A percentile compares a stretch with the other conserved stretches of the same genome.
phyloP scores from a whole-genome alignment of 2,113 vertebrate genomes.

The Boulengeromyrus knoepffleri region DNA sequence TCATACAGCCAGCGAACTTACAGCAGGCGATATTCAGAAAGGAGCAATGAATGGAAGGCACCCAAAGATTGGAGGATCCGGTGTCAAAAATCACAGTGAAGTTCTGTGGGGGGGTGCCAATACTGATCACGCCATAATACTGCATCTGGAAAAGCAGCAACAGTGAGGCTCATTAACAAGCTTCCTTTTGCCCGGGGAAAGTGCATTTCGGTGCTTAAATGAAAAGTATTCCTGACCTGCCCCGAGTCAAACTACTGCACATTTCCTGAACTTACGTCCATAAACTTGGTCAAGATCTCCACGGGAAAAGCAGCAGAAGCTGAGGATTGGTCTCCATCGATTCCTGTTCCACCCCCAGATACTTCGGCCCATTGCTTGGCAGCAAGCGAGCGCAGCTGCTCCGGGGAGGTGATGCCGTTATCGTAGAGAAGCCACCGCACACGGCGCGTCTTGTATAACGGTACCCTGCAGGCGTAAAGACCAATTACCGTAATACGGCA shows the following conservation, averaged over 20 bases:
- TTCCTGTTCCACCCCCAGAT: neutral
- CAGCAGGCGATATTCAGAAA: constrained; percentile 39
- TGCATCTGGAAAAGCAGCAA: neutral
- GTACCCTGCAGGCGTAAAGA: neutral
- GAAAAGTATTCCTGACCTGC: neutral
- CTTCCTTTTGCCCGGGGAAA: neutral
- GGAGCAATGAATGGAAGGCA: constrained; percentile 26
- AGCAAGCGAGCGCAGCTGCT: neutral
- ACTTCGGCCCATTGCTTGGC: neutral
- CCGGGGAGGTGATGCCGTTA: neutral
- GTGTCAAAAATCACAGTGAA: constrained; percentile 33
- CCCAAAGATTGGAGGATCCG: constrained; percentile 16
- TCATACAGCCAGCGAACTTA: constrained; percentile 16
- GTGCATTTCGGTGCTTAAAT: neutral
- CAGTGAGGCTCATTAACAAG: neutral
- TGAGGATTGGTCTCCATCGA: neutral
- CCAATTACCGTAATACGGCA: neutral
- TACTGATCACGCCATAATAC: constrained; percentile 23
- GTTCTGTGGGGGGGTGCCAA: constrained; percentile 35
- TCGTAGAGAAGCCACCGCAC: neutral
- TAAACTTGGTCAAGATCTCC: neutral
- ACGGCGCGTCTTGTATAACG: neutral
- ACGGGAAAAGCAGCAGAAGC: neutral
- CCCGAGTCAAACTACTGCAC: neutral
- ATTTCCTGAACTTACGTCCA: neutral